phyloP scores from a whole-genome alignment of 2,888 invertebrate species.

The Iselma pallidipennis region DNA sequence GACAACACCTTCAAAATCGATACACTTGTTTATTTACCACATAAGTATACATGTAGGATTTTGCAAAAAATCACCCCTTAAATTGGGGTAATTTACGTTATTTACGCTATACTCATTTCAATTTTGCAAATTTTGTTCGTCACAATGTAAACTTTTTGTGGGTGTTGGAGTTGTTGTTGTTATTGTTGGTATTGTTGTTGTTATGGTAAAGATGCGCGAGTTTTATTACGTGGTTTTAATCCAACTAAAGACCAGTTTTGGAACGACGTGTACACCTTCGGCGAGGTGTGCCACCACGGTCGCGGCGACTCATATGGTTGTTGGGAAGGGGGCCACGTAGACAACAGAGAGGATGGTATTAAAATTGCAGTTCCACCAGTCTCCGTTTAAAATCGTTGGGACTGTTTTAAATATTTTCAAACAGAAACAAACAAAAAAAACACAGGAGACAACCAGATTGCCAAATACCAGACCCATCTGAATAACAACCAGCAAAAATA shows the following conservation, averaged over 20 bases:
- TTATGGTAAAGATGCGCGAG: constrained; percentile 21
- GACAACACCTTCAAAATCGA: constrained; percentile 39
- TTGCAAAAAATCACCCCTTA: not conserved
- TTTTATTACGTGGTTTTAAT: constrained; percentile 39
- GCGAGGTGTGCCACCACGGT: constrained; percentile 41
- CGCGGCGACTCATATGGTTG: constrained; percentile 21
- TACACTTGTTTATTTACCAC: constrained; percentile 37
- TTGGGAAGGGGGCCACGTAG: constrained; percentile 35
- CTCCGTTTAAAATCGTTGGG: no score
- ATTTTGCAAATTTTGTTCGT: not conserved
- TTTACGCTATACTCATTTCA: not conserved
- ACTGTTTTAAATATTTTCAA: not conserved
- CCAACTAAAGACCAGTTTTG: constrained; percentile 40
- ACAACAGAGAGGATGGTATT: constrained; percentile 12
- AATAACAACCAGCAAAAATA: no score
- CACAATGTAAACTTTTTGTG: not conserved
- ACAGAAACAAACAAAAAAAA: not conserved
- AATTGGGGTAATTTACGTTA: not conserved
- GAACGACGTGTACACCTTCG: constrained; percentile 36
- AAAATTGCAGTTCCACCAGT: constrained; percentile 29
- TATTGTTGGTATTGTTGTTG: not conserved
- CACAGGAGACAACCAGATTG: not conserved
- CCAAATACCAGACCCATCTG: no score
- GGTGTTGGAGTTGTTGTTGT: not conserved
- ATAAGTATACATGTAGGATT: not conserved